Conservation (phyloP, 2,888 invertebrate genomes). For the Acanthoscelides obtectus region DNA sequence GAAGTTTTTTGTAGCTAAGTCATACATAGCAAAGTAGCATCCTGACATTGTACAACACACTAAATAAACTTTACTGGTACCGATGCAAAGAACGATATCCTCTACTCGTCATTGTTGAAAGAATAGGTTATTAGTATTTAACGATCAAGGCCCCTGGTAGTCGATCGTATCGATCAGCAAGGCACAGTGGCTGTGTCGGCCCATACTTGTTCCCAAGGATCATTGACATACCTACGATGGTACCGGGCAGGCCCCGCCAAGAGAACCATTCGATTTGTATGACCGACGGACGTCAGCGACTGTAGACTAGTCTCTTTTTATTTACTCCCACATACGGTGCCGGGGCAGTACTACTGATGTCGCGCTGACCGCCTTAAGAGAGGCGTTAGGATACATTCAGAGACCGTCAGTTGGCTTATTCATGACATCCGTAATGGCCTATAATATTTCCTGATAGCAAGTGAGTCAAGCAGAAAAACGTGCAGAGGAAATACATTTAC, state of each 20-base stretch:
- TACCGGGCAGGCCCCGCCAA: background rate
- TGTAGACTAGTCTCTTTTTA: background rate
- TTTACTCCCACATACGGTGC: background rate
- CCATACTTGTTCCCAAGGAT: conserved; percentile 23
- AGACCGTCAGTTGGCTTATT: too few species aligned
- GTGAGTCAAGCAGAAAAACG: too few species aligned
- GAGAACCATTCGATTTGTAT: background rate
- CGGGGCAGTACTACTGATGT: background rate
- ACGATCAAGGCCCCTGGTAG: conserved; percentile 15
- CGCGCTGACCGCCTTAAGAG: background rate
- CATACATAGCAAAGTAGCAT: too few species aligned
- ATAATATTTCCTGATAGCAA: too few species aligned
- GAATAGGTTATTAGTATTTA: conserved; percentile 36
- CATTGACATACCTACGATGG: conserved; percentile 29
- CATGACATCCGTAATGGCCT: too few species aligned
- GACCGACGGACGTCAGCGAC: background rate
- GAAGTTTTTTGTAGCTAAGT: too few species aligned
- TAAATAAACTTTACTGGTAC: too few species aligned
- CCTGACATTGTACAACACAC: too few species aligned
- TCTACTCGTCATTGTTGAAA: conserved; percentile 26
- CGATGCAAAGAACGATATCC: conserved; percentile 26
- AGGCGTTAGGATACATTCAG: too few species aligned
- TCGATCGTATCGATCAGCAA: background rate
- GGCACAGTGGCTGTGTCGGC: background rate
- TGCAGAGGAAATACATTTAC: too few species aligned